Conservation (phyloP, 2,797 vertebrate genomes). For the Enteromius unitaeniatus region DNA sequence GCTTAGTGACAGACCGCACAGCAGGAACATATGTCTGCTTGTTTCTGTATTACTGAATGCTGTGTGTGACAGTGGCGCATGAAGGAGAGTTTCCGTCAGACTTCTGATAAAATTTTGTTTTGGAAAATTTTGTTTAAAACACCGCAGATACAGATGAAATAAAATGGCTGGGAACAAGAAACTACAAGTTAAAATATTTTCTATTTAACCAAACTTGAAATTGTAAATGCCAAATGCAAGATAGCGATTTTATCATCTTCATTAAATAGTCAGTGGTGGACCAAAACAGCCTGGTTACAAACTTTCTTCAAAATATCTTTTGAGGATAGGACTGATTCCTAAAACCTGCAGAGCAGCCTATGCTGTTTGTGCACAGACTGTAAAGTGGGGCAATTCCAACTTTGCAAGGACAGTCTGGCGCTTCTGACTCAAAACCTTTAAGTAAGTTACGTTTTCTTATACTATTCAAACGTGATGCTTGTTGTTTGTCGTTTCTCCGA, state of each 20-base stretch:
- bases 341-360: too few species aligned
- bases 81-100: slow-evolving; percentile 34
- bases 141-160: background rate
- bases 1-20: slow-evolving; percentile 13
- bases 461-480: too few species aligned
- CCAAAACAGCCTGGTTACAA: too few species aligned
- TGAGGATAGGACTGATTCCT: too few species aligned
- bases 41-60: slow-evolving; percentile 23
- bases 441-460: too few species aligned
- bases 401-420: too few species aligned
- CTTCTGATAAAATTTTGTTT: background rate
- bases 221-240: background rate
- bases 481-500: too few species aligned
- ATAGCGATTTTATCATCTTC: background rate
- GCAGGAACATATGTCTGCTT: slow-evolving; percentile 50
- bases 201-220: background rate
- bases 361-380: too few species aligned
- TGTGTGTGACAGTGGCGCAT: slow-evolving; percentile 1
- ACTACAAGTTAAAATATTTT: background rate
- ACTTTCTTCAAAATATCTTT: too few species aligned
- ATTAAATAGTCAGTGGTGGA: background rate
- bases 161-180: background rate
- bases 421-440: too few species aligned
- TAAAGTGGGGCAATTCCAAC: too few species aligned
- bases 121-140: slow-evolving; percentile 20